Percentiles rank a stretch among this genome's conserved stretches.
phyloP scores from a whole-genome alignment of 1,140 invertebrate species.

The Drosophila biarmipes region DNA sequence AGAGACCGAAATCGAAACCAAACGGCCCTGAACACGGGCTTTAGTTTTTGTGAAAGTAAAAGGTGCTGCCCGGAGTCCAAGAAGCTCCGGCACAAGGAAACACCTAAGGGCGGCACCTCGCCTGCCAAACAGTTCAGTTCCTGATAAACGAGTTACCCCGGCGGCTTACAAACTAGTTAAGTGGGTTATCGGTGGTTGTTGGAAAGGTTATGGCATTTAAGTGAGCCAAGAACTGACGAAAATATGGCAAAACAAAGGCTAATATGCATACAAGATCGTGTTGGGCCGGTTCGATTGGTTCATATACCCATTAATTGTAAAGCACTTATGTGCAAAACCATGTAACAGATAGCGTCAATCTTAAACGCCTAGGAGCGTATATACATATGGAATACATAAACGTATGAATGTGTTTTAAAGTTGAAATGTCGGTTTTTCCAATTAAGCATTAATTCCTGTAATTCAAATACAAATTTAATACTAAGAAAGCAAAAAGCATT shows the following conservation, averaged over 20 bases:
- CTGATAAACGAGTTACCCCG: slow-evolving; percentile 31
- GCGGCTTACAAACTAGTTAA: slow-evolving; percentile 37
- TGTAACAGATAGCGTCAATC: background rate
- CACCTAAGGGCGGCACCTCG: slow-evolving; percentile 41
- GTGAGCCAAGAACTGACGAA: slow-evolving; percentile 51
- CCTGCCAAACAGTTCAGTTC: slow-evolving; percentile 10
- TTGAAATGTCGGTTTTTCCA: no score
- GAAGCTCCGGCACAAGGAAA: slow-evolving; percentile 36
- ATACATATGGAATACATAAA: no score
- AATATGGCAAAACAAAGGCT: slow-evolving; percentile 19
- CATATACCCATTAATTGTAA: background rate
- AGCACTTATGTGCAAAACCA: background rate
- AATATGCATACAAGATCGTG: background rate
- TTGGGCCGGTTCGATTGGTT: slow-evolving; percentile 48
- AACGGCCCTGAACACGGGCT: slow-evolving; percentile 44
- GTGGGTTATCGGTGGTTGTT: slow-evolving; percentile 25
- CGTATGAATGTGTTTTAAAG: no score
- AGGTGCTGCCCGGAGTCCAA: slow-evolving; percentile 8
- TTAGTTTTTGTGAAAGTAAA: slow-evolving; percentile 52
- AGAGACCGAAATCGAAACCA: slow-evolving; percentile 8
- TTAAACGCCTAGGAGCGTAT: no score
- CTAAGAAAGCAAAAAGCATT: no score
- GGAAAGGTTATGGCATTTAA: slow-evolving; percentile 48
- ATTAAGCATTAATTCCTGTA: no score
- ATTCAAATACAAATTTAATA: no score